Evolutionary conservation across 1,140 invertebrate species (phyloP).

Genomic region (Brachionus manjavacas): DNA sequence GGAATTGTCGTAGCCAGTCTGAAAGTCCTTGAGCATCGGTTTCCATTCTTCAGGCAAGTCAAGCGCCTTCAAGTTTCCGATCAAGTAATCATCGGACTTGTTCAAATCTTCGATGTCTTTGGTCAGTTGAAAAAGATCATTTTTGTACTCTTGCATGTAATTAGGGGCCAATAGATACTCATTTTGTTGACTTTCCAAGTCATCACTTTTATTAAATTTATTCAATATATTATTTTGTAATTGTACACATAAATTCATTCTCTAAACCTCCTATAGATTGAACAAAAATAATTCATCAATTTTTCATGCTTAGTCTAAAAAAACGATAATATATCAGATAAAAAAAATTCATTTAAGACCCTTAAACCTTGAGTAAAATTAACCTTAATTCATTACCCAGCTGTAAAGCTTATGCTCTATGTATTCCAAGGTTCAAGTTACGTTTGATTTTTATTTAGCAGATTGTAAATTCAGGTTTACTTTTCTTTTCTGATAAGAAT

Average conservation of each 20-base stretch:
- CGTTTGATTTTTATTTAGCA: not conserved
- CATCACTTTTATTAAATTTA: slow-evolving; percentile 20
- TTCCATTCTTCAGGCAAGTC: slow-evolving; percentile 11
- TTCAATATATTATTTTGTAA: not conserved
- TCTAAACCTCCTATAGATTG: not conserved
- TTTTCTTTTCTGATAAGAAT: not conserved
- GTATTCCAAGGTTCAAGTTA: not conserved
- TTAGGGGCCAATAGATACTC: not conserved
- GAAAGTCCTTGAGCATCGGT: slow-evolving; percentile 17
- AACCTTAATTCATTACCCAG: not conserved
- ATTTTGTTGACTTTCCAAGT: not conserved
- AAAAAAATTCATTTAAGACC: not conserved
- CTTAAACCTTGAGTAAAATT: not conserved
- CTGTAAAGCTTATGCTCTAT: not conserved
- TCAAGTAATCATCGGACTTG: slow-evolving; percentile 24
- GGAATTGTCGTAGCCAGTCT: slow-evolving; percentile 29
- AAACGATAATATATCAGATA: not conserved
- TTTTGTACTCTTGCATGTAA: slow-evolving; percentile 21
- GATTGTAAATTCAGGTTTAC: not conserved
- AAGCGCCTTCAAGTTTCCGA: not conserved
- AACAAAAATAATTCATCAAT: not conserved
- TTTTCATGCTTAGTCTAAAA: not conserved
- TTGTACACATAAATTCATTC: slow-evolving; percentile 4
- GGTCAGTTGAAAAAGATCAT: not conserved
- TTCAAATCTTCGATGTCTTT: slow-evolving; percentile 31